A percentile compares a stretch with the other conserved stretches of the same genome.
Conservation (phyloP, 2,797 vertebrate genomes). For the Dryobates pubescens region DNA sequence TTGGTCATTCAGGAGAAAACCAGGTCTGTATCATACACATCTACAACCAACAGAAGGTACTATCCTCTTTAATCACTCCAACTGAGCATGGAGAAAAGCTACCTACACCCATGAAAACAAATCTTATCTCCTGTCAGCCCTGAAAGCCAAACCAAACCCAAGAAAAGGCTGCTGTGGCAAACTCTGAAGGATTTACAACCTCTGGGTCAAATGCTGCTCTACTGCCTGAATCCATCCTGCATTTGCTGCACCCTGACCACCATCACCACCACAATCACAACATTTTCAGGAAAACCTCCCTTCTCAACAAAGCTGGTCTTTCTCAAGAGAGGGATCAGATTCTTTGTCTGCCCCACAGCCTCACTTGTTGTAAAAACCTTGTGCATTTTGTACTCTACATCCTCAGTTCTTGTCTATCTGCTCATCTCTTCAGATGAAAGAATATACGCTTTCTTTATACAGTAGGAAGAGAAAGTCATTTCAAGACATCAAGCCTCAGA, state of each 20-base stretch:
- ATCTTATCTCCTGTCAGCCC: background rate
- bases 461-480: background rate
- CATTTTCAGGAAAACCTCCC: background rate
- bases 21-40: background rate
- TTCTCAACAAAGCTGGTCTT: background rate
- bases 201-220: background rate
- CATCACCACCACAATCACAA: too few species aligned
- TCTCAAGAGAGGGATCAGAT: fast-evolving
- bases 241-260: fast-evolving
- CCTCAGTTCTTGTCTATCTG: background rate
- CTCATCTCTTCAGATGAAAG: background rate
- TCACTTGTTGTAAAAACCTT: background rate
- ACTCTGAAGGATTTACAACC: background rate
- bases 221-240: background rate
- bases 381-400: background rate
- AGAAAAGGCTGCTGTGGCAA: background rate
- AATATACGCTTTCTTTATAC: background rate
- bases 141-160: background rate
- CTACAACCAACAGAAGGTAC: fast-evolving
- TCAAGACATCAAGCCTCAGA: background rate
- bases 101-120: background rate
- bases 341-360: fast-evolving
- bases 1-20: background rate
- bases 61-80: background rate
- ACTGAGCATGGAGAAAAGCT: background rate